Evolutionary conservation across 2,797 vertebrate species (phyloP).

Genomic region (Trichosurus vulpecula): DNA sequence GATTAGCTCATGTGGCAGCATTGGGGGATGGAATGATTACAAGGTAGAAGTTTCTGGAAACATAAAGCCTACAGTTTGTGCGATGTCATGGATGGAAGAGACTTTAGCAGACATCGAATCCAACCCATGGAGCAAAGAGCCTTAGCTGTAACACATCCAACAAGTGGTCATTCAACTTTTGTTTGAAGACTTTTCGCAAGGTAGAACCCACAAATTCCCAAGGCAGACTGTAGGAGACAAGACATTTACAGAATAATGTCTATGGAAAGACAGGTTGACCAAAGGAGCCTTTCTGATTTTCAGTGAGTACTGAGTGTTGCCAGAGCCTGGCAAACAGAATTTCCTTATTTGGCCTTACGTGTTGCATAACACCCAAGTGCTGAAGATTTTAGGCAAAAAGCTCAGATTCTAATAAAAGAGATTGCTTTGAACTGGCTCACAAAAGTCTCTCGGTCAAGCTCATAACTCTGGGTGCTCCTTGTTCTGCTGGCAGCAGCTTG

Average conservation of each 20-base stretch:
- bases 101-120: neutral
- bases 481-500: neutral
- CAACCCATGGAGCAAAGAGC: neutral
- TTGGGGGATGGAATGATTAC: neutral
- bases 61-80: neutral
- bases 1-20: neutral
- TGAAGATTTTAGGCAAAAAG: neutral
- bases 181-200: neutral
- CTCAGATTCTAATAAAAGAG: neutral
- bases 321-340: neutral
- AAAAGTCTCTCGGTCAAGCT: neutral
- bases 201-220: neutral
- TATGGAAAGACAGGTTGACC: neutral
- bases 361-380: neutral
- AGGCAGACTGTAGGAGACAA: neutral
- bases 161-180: neutral
- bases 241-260: neutral
- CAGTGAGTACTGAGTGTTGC: neutral
- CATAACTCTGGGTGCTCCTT: neutral
- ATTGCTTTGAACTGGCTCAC: neutral
- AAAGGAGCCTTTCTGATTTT: neutral
- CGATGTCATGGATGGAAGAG: neutral
- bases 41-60: neutral
- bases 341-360: neutral
- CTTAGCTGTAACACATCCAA: neutral